Conservation (phyloP, 2,888 invertebrate species). For the Clanis bilineata region DNA sequence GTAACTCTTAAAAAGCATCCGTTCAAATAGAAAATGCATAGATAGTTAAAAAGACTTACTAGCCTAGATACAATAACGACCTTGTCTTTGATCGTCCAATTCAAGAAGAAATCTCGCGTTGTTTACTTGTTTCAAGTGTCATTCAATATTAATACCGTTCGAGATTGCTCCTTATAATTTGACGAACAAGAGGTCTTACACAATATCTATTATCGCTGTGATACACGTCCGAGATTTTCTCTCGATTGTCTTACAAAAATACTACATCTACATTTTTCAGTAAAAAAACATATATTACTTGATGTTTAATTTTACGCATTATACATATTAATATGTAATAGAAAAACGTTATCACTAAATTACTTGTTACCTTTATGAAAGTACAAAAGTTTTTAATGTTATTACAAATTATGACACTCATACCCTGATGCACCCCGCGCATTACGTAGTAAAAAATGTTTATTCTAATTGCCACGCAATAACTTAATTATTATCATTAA, state of each 20-base stretch:
- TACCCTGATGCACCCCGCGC: conserved; percentile 82
- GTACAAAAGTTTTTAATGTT: conserved; percentile 71
- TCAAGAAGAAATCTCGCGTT: conserved; percentile 55
- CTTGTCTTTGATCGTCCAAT: conserved; percentile 43
- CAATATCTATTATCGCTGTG: conserved; percentile 79
- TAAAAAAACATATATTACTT: conserved; percentile 77
- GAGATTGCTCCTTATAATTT: conserved; percentile 56
- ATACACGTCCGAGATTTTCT: conserved; percentile 74
- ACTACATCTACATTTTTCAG: conserved; percentile 75
- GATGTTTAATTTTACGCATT: conserved; percentile 69
- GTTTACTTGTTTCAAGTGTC: conserved; percentile 25
- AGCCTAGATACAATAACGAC: conserved; percentile 61
- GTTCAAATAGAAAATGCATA: conserved; percentile 64
- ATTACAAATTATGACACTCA: conserved; percentile 80
- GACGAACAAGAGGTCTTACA: conserved; percentile 56
- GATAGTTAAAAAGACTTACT: conserved; percentile 57
- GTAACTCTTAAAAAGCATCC: conserved; percentile 60
- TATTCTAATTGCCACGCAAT: conserved; percentile 78
- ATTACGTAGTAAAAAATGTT: conserved; percentile 63
- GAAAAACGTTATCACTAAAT: conserved; percentile 74
- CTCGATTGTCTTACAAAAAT: conserved; percentile 74
- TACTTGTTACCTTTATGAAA: conserved; percentile 75
- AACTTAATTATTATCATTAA: conserved; percentile 73
- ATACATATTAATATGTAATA: conserved; percentile 68
- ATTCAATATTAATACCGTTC: conserved; percentile 2